phyloP scores from a whole-genome alignment of 2,888 invertebrate genomes.

The Pseudanteris insignis region DNA sequence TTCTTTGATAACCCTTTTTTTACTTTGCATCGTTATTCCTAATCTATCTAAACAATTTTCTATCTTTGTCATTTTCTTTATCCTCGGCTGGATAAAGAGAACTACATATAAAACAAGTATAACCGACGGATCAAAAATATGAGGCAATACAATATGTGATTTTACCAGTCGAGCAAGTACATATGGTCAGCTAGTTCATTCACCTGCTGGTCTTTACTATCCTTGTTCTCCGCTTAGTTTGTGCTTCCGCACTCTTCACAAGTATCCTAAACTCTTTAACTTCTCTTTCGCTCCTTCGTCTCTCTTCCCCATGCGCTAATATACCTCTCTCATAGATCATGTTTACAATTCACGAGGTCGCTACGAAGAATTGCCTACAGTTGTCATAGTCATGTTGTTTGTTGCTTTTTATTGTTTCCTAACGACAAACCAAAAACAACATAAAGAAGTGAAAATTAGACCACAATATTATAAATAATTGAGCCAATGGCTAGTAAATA shows the following conservation, averaged over 20 bases:
- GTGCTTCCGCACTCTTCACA: conserved; percentile 19
- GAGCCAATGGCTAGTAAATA: too few species aligned
- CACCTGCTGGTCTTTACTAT: conserved; percentile 43
- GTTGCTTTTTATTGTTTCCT: too few species aligned
- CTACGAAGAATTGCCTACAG: too few species aligned
- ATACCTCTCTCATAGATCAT: conserved; percentile 52
- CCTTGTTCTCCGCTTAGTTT: conserved; percentile 39
- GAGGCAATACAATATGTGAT: conserved; percentile 48
- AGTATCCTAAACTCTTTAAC: conserved; percentile 26
- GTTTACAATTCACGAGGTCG: conserved; percentile 48
- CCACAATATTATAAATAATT: too few species aligned
- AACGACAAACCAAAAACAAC: too few species aligned
- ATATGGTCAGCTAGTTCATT: conserved; percentile 47
- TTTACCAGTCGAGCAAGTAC: conserved; percentile 43
- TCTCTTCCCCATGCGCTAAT: conserved; percentile 45
- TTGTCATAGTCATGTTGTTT: too few species aligned
- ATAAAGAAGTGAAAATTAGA: too few species aligned
- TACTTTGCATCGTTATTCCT: too few species aligned
- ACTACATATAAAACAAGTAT: conserved; percentile 24
- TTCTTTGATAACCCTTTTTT: too few species aligned
- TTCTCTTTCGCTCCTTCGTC: too few species aligned
- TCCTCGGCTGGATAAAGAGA: conserved; percentile 24
- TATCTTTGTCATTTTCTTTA: conserved; percentile 22
- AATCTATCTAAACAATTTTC: too few species aligned
- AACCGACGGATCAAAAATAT: conserved; percentile 42